phyloP scores from a whole-genome alignment of 1,140 invertebrate genomes.

The Octopus bimaculoides region DNA sequence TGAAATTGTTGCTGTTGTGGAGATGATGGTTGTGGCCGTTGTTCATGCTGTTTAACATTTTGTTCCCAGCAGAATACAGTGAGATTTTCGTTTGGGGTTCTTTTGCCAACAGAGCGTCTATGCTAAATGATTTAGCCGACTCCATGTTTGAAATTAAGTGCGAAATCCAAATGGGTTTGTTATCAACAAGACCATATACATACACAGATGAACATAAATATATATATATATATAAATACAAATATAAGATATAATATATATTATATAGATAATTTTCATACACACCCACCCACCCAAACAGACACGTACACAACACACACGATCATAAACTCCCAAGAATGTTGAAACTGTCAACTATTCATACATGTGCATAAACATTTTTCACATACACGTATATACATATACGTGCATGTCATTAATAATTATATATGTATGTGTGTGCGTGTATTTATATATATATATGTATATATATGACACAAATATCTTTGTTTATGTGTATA shows the following conservation, averaged over 20 bases:
- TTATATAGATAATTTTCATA: too few relatives aligned
- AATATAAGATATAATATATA: background rate
- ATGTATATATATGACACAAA: background rate
- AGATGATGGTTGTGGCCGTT: background rate
- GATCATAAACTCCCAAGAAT: too few relatives aligned
- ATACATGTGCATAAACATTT: too few relatives aligned
- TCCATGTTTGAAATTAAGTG: background rate
- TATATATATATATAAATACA: background rate
- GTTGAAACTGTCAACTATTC: too few relatives aligned
- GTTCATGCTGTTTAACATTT: too few relatives aligned
- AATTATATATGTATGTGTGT: background rate
- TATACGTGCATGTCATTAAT: background rate
- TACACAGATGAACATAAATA: background rate
- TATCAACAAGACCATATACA: background rate
- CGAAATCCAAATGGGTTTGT: too few relatives aligned
- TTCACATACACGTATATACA: background rate
- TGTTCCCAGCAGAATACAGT: background rate
- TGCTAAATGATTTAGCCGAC: slow-evolving; percentile 42
- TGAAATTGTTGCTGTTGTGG: slow-evolving; percentile 8
- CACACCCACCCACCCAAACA: too few relatives aligned
- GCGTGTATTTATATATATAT: background rate
- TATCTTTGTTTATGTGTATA: background rate
- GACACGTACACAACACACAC: too few relatives aligned
- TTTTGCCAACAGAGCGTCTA: slow-evolving; percentile 45
- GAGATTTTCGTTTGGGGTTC: slow-evolving; percentile 25